These are phyloP conservation scores for Odontamblyopus rebecca DNA, from an alignment of 2,797 vertebrate species.

Conservation along the genomic window DNA sequence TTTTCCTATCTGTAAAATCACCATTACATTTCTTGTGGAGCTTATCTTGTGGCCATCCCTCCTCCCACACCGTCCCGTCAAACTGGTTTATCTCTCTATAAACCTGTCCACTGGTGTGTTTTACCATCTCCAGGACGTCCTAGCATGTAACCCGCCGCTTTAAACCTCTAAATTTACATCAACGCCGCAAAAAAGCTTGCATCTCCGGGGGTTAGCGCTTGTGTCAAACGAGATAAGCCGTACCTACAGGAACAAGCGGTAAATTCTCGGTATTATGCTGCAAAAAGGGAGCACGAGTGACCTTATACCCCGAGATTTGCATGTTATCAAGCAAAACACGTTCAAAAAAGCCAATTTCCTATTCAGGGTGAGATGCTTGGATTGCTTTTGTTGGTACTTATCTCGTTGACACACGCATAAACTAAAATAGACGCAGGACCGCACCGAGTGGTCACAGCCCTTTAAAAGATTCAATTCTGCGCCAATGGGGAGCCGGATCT, in stretches of 20 bases:
- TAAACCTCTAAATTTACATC: constrained; percentile 31
- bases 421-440: constrained; percentile 13
- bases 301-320: constrained; percentile 68
- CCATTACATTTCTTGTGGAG: not conserved
- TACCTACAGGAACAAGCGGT: constrained; percentile 14
- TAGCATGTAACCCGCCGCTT: not conserved
- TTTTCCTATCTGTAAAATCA: constrained; percentile 1
- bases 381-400: constrained; percentile 63
- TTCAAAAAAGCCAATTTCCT: constrained; percentile 50
- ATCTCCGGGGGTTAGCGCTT: constrained; percentile 34
- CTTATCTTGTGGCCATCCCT: not conserved
- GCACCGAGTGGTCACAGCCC: constrained; percentile 26
- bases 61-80: constrained; percentile 1
- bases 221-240: constrained; percentile 61
- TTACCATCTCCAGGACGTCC: constrained; percentile 30
- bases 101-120: constrained; percentile 24
- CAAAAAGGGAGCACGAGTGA: constrained; percentile 49
- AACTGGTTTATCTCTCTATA: constrained; percentile 25
- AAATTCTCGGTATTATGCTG: constrained; percentile 34
- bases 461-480: constrained; percentile 30
- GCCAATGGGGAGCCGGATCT: constrained; percentile 61
- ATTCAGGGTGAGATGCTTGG: constrained; percentile 62
- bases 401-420: constrained; percentile 29
- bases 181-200: constrained; percentile 12
- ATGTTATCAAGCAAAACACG: constrained; percentile 51